A percentile compares a stretch with the other conserved stretches of the same genome.
Evolutionary conservation across 2,797 vertebrate genomes (phyloP).

Genomic region (Natrix natrix): DNA sequence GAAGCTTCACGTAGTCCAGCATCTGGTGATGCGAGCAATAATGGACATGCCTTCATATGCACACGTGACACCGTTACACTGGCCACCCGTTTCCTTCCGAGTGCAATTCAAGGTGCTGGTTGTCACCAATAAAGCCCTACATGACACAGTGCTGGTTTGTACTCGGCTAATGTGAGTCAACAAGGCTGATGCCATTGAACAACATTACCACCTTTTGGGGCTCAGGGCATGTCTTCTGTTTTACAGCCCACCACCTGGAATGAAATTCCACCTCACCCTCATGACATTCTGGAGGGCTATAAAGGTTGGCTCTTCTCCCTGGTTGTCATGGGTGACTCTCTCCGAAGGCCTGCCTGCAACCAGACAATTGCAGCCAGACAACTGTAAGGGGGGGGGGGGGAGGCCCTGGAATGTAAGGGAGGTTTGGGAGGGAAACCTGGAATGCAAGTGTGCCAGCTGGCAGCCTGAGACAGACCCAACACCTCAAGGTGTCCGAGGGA

Average conservation of each 20-base stretch:
- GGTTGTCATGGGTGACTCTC: not conserved
- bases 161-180: not conserved
- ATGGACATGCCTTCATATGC: not conserved
- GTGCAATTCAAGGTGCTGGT: not conserved
- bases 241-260: not conserved
- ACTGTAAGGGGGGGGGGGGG: not conserved
- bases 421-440: not conserved
- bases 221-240: not conserved
- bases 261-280: not conserved
- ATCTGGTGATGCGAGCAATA: not conserved
- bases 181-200: not conserved
- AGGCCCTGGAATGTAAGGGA: not conserved
- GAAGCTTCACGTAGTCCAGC: not conserved
- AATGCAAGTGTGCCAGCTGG: not conserved
- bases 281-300: not conserved
- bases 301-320: not conserved
- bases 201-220: not conserved
- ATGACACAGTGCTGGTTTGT: not conserved
- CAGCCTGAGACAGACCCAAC: not conserved
- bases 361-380: not conserved
- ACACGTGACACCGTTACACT: not conserved
- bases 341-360: not conserved
- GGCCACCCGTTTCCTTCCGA: not conserved
- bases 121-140: not conserved
- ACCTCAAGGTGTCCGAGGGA: not conserved